phyloP scores from a whole-genome alignment of 2,797 vertebrate species.

The Pipistrellus pygmaeus region DNA sequence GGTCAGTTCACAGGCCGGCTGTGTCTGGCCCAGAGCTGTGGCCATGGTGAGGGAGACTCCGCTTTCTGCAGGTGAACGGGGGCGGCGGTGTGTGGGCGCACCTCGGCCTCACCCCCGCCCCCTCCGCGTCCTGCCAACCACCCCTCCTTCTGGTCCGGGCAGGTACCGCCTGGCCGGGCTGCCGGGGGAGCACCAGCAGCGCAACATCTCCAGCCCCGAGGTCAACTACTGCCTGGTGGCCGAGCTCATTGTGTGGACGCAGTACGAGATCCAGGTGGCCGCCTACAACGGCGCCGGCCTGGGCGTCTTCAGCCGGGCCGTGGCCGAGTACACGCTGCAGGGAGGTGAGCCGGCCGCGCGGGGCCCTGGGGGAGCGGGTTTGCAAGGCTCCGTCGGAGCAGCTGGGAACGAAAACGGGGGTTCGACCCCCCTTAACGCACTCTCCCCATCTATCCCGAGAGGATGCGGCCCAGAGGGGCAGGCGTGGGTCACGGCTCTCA shows the following conservation, averaged over 20 bases:
- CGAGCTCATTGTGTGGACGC: slow-evolving; percentile 98
- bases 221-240: slow-evolving; percentile 97
- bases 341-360: slow-evolving; percentile 92
- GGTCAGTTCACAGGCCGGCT: slow-evolving; percentile 51
- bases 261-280: slow-evolving; percentile 98
- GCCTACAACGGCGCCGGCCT: slow-evolving; percentile 96
- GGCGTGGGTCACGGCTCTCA: accelerated
- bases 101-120: neutral
- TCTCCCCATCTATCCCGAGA: neutral
- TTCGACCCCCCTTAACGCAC: accelerated
- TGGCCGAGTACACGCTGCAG: slow-evolving; percentile 96
- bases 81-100: neutral
- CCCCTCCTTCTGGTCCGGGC: neutral
- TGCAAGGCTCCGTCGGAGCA: neutral
- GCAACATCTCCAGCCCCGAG: slow-evolving; percentile 97
- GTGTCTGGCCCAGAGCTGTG: slow-evolving; percentile 61
- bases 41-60: slow-evolving; percentile 64
- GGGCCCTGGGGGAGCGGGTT: neutral
- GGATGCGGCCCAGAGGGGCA: accelerated
- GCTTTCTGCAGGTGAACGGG: neutral
- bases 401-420: neutral
- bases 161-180: slow-evolving; percentile 97
- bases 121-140: no score
- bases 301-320: slow-evolving; percentile 94
- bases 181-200: slow-evolving; percentile 95